A percentile compares a stretch with the other conserved stretches of the same genome.
Evolutionary conservation across 2,797 vertebrate genomes (phyloP).

Genomic region (Paedocypris micromegethes): DNA sequence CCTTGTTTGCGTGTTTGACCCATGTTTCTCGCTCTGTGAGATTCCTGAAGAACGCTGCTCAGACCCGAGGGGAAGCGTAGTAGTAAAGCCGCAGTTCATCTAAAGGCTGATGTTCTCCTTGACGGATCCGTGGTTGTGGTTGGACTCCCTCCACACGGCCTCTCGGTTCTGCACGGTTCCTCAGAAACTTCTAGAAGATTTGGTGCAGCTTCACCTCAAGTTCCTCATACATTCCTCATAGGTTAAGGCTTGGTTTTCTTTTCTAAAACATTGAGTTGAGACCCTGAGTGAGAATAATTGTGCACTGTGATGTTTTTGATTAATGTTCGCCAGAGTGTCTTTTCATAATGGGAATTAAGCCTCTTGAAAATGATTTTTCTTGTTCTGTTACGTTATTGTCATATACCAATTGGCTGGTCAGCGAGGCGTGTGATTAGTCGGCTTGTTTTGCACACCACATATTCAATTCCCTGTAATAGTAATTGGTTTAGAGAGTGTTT

Average conservation of each 20-base stretch:
- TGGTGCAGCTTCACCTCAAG: conserved; percentile 11
- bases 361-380: too few relatives aligned
- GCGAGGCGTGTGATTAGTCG: neutral
- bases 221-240: conserved; percentile 8
- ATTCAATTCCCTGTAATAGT: neutral
- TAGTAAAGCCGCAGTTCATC: neutral
- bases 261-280: too few relatives aligned
- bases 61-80: neutral
- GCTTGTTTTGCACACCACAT: neutral
- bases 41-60: conserved; percentile 16
- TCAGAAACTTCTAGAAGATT: conserved; percentile 17
- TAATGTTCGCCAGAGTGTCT: too few relatives aligned
- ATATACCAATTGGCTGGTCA: neutral
- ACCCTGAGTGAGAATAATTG: too few relatives aligned
- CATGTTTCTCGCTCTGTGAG: conserved; percentile 20
- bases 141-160: neutral
- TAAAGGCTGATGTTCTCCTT: conserved; percentile 19
- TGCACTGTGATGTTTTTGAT: too few relatives aligned
- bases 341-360: too few relatives aligned
- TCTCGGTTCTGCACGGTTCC: conserved; percentile 17
- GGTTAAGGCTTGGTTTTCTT: too few relatives aligned
- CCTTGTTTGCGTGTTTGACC: neutral
- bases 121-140: conserved; percentile 4
- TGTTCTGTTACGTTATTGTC: too few relatives aligned
- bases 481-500: neutral